Evolutionary conservation across 2,797 vertebrate genomes (phyloP), one percentile per base, ranked within the genome.

Genomic region (Thaleichthys pacificus): DNA sequence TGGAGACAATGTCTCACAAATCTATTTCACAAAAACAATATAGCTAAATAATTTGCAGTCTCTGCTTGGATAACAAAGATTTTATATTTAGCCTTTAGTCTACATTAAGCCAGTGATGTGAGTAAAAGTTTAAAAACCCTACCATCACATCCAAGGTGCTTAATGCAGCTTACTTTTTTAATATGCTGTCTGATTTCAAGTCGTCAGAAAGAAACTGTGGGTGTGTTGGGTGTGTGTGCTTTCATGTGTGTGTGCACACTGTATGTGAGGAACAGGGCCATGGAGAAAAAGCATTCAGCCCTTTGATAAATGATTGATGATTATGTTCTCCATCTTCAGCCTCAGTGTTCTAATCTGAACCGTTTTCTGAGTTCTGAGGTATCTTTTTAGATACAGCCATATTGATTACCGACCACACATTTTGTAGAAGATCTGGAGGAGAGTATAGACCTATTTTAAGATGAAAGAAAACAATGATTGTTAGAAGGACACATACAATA

Each of bases 1-100:
- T 87, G 88, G 87, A 78, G 2, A 51, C 64, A 82, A 1, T 68
- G 61, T 74, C 58, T 66, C 66, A 11, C 57, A 70, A 3, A 51
- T 74, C 0, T 14, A 38, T 11, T 35, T 56, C 17, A 4, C 51
- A 56, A n/a, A 56, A 56, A 3, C 49, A 51, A 14, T 51, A 2
- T 5, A n/a, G n/a, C n/a, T n/a, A 14, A 51, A 17, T 17, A 7
- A n/a, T 4, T 56, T n/a, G 1, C 4, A n/a, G 51, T 2, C 51
- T 56, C 17, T 22, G 21, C 58, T 61, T 61, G 21, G n/a, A 61
- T 22, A 11, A 61, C 26, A 24, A 12, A 26, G 11, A 7, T 21
- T 61, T 61, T 26, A 28, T 14, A 60, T 60, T 24, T 47, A 7
- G 2, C 35, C 35, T 51, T 22, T 51, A 22, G 42, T 66, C 65